These are phyloP conservation scores for Pyrocephalus nanus DNA, from an alignment of 2,797 vertebrate species.

Conservation along the genomic window DNA sequence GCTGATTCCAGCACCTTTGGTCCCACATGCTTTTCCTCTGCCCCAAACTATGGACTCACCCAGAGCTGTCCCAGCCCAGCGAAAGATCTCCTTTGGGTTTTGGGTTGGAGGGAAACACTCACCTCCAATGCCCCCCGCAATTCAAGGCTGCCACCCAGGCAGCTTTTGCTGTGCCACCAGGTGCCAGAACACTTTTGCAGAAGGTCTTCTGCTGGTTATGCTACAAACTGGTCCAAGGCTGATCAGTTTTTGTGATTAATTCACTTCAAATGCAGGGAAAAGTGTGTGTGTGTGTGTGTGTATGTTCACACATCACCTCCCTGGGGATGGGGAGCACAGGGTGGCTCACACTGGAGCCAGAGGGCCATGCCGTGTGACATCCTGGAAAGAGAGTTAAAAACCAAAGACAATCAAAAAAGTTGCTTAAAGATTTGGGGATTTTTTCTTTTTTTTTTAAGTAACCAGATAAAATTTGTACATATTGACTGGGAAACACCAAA, in stretches of 20 bases:
- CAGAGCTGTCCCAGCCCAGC: background rate
- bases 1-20: rapidly evolving
- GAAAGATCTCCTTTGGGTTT: background rate
- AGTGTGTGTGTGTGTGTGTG: background rate
- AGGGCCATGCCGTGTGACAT: background rate
- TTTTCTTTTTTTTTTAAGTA: background rate
- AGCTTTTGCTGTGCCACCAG: background rate
- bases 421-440: background rate
- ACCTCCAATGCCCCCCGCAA: background rate
- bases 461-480: background rate
- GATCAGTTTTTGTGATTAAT: background rate
- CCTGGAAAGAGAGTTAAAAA: background rate
- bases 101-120: background rate
- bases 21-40: background rate
- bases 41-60: background rate
- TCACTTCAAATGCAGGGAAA: background rate
- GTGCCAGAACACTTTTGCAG: background rate
- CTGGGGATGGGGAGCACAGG: background rate
- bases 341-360: background rate
- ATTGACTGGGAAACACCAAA: background rate
- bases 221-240: background rate
- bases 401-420: background rate
- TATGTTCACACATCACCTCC: background rate
- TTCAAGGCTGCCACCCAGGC: background rate
- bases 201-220: background rate